Percentiles rank a stretch among this genome's conserved stretches.
Evolutionary conservation across 1,140 invertebrate species (phyloP).

Genomic region (Eurosta solidaginis): DNA sequence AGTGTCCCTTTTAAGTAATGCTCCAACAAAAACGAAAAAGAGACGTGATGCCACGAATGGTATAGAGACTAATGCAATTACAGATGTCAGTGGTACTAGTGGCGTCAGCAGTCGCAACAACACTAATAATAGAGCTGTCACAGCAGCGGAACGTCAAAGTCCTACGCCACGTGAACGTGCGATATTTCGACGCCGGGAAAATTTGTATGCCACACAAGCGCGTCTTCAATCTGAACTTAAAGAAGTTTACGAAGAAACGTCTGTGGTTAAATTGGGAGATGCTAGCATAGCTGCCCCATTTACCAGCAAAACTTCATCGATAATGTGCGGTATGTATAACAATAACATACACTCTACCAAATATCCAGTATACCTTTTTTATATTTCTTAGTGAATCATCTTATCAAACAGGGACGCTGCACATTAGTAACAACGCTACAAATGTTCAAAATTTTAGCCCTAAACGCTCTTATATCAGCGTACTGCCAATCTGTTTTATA

Average conservation of each 20-base stretch:
- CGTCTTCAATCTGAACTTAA: conserved; percentile 69
- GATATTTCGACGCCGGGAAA: conserved; percentile 51
- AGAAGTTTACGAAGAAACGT: conserved; percentile 87
- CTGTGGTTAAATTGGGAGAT: conserved; percentile 94
- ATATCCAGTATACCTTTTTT: not conserved
- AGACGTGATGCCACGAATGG: conserved; percentile 45
- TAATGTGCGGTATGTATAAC: conserved; percentile 82
- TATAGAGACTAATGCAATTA: conserved; percentile 39
- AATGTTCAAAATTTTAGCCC: conserved; percentile 99
- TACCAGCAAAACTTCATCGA: conserved; percentile 96
- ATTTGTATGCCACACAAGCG: conserved; percentile 56
- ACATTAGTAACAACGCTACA: conserved; percentile 98
- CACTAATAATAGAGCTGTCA: conserved; percentile 36
- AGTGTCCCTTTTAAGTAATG: conserved; percentile 87
- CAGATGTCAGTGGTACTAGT: not conserved
- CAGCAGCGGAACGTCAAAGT: conserved; percentile 33
- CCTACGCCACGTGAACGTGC: conserved; percentile 55
- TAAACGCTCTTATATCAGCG: conserved; percentile 97
- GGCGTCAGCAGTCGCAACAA: not conserved
- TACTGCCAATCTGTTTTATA: conserved; percentile 99
- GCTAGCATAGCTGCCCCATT: conserved; percentile 99
- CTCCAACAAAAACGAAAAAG: conserved; percentile 69
- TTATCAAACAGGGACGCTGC: conserved; percentile 98
- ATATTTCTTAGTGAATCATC: conserved; percentile 84
- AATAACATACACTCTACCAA: conserved; percentile 49